Evolutionary conservation across 2,888 invertebrate species (phyloP).

Genomic region (Phyto melanocephala): DNA sequence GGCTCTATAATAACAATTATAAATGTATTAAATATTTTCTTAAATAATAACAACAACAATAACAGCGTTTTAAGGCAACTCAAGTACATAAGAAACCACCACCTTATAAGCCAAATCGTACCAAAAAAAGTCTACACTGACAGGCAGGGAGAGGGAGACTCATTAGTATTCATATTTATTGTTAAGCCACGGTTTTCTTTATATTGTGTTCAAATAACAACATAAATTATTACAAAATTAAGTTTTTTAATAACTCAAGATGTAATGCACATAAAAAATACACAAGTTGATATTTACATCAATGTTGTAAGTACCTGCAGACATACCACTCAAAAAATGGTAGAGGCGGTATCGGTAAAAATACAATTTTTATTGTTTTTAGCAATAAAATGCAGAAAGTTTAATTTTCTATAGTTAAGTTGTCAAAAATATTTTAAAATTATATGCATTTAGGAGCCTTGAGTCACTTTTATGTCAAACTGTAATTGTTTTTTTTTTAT

Average conservation of each 20-base stretch:
- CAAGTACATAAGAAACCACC: slow-evolving; percentile 3
- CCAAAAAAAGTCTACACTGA: neutral
- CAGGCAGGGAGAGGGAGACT: neutral
- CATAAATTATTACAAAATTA: neutral
- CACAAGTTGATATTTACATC: neutral
- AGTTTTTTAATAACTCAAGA: neutral
- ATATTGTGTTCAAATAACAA: neutral
- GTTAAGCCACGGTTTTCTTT: neutral
- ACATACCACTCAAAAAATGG: neutral
- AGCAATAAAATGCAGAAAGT: neutral
- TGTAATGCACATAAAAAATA: neutral
- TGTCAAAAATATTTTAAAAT: neutral
- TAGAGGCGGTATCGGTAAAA: neutral
- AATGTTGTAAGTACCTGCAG: neutral
- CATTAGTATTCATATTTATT: slow-evolving; percentile 24
- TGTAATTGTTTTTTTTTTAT: neutral
- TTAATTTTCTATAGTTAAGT: neutral
- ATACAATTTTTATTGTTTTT: neutral
- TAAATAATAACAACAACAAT: neutral
- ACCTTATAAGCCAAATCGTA: neutral
- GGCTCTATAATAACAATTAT: neutral
- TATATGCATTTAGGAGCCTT: neutral
- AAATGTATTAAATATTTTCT: slow-evolving; percentile 47
- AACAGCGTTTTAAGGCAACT: neutral
- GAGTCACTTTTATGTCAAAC: neutral